These are phyloP conservation scores for Pseudochromis fuscus DNA, from an alignment of 2,797 vertebrate genomes.

Conservation along the genomic window DNA sequence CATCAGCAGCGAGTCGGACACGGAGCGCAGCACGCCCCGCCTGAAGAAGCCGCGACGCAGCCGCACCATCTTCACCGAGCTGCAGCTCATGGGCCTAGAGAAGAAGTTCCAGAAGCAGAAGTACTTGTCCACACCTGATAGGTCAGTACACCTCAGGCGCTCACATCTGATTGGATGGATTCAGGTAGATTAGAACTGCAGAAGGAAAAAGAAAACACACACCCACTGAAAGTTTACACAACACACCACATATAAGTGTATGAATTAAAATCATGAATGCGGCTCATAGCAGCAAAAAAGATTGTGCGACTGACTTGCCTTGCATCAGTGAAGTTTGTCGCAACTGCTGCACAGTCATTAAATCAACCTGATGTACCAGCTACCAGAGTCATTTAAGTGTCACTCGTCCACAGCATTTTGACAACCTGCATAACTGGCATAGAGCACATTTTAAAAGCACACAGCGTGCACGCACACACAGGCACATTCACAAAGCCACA, in stretches of 20 bases:
- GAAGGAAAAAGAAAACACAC: not conserved
- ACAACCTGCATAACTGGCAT: constrained; percentile 54
- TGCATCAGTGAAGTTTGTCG: too few relatives aligned
- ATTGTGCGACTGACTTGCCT: too few relatives aligned
- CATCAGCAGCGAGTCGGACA: constrained; percentile 95
- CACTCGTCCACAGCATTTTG: constrained; percentile 57
- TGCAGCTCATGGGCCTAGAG: constrained; percentile 98
- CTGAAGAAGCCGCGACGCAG: constrained; percentile 95
- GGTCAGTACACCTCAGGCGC: constrained; percentile 81
- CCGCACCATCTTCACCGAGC: constrained; percentile 97
- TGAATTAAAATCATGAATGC: not conserved
- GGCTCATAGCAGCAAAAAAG: constrained; percentile 10
- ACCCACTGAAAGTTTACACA: not conserved
- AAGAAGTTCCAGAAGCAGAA: constrained; percentile 99
- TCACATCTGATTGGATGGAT: not conserved
- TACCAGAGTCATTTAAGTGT: constrained; percentile 27
- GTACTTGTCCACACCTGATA: constrained; percentile 97
- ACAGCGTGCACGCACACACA: constrained; percentile 18
- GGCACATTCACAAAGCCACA: constrained; percentile 54
- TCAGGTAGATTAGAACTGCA: not conserved
- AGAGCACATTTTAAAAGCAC: constrained; percentile 31
- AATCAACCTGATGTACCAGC: constrained; percentile 33
- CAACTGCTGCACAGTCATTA: constrained; percentile 13
- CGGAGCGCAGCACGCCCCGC: constrained; percentile 86
- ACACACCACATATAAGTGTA: not conserved